A percentile compares a stretch with the other conserved stretches of the same genome.
These are phyloP conservation scores for Takifugu rubripes DNA, from an alignment of 2,797 vertebrate species.

Conservation along the genomic window DNA sequence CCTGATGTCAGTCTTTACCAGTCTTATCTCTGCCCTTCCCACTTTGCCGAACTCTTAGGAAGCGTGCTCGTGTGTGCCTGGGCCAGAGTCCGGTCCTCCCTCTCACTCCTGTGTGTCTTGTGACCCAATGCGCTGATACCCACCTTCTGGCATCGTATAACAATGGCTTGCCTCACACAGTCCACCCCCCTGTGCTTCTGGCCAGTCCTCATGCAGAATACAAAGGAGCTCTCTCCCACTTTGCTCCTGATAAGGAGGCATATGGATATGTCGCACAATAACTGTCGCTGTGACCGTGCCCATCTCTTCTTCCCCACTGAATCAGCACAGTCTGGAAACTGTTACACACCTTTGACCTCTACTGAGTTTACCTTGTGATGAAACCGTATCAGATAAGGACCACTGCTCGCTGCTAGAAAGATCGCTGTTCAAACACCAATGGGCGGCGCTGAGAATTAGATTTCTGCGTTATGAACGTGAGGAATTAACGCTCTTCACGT, in stretches of 20 bases:
- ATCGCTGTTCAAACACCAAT: slow-evolving; percentile 22
- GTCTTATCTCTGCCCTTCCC: slow-evolving; percentile 54
- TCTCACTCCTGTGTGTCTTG: slow-evolving; percentile 33
- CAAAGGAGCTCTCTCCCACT: slow-evolving; percentile 66
- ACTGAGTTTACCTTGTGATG: slow-evolving; percentile 28
- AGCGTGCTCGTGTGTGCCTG: slow-evolving; percentile 14
- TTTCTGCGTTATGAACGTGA: slow-evolving; percentile 8
- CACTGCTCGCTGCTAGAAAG: slow-evolving; percentile 6
- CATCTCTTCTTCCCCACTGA: slow-evolving; percentile 15
- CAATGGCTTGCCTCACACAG: slow-evolving; percentile 70
- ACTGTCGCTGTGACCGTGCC: slow-evolving; percentile 39
- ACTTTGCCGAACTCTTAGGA: slow-evolving; percentile 36
- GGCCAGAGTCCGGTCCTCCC: slow-evolving; percentile 18
- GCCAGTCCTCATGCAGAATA: slow-evolving; percentile 47
- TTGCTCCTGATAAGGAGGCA: slow-evolving; percentile 48
- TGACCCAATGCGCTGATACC: slow-evolving; percentile 69
- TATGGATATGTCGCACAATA: slow-evolving; percentile 59
- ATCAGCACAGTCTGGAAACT: slow-evolving; percentile 14
- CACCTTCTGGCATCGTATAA: slow-evolving; percentile 71
- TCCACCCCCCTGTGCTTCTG: slow-evolving; percentile 51
- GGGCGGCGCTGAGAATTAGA: slow-evolving; percentile 8
- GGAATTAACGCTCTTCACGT: slow-evolving; percentile 15
- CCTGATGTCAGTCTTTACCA: slow-evolving; percentile 18
- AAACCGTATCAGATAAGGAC: slow-evolving; percentile 34
- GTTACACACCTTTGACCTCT: slow-evolving; percentile 32